A percentile compares a stretch with the other conserved stretches of the same genome.
Conservation (phyloP, 2,113 vertebrate genomes). For the Phaetusa simplex region DNA sequence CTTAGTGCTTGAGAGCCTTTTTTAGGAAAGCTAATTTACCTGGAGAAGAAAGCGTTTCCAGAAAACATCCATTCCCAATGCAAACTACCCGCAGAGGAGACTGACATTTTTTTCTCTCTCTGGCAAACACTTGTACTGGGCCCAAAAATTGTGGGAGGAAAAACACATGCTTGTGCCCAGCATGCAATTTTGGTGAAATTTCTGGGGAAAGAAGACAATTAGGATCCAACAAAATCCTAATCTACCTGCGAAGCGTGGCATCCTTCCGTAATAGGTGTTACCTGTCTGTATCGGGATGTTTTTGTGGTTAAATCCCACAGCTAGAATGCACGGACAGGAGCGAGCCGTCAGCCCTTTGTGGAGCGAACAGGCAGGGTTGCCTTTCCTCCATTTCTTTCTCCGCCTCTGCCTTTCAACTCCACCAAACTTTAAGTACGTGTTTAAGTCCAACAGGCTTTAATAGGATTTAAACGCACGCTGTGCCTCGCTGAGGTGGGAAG, state of each 20-base stretch:
- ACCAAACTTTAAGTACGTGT: neutral
- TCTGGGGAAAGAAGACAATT: neutral
- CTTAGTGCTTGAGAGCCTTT: neutral
- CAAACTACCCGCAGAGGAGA: neutral
- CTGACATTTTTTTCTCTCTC: neutral
- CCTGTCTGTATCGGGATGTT: neutral
- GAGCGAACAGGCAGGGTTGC: neutral
- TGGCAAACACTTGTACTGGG: neutral
- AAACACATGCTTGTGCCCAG: neutral
- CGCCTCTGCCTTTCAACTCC: neutral
- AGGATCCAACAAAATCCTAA: neutral
- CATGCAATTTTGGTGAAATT: neutral
- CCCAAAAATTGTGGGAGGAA: neutral
- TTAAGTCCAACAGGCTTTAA: neutral
- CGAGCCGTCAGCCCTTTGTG: fast-evolving
- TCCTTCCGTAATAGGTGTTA: neutral
- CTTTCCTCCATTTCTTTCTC: neutral
- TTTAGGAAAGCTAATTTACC: neutral
- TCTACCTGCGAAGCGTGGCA: fast-evolving
- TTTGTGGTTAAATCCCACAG: neutral
- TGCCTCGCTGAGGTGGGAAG: neutral
- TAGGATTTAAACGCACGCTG: neutral
- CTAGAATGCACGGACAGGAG: neutral
- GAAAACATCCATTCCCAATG: neutral
- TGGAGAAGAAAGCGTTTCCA: neutral